A percentile compares a stretch with the other conserved stretches of the same genome.
These are phyloP conservation scores for Zhuqinia jingwanae DNA, from an alignment of 2,888 invertebrate genomes.

Conservation along the genomic window DNA sequence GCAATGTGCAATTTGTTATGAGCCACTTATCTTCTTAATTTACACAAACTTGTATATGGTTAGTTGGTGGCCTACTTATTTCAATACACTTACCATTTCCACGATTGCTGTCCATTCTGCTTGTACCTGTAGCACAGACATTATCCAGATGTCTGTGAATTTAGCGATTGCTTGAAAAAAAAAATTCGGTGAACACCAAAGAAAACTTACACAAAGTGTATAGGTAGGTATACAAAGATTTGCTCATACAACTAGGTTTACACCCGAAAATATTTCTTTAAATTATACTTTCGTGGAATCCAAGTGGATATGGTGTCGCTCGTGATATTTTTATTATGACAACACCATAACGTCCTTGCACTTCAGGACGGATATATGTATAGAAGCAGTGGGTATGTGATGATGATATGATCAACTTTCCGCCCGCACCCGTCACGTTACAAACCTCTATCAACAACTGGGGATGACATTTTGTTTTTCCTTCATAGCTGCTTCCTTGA, in stretches of 20 bases:
- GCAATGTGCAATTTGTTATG: background rate
- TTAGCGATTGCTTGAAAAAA: background rate
- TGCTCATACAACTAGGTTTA: too few relatives aligned
- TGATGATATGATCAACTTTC: background rate
- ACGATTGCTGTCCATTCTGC: conserved; percentile 75
- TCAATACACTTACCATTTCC: conserved; percentile 65
- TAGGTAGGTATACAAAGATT: too few relatives aligned
- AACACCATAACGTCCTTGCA: conserved; percentile 15
- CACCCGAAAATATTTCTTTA: too few relatives aligned
- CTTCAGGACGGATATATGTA: conserved; percentile 4
- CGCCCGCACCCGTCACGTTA: conserved; percentile 5
- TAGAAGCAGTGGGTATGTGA: too few relatives aligned
- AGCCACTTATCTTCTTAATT: background rate
- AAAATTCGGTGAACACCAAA: too few relatives aligned
- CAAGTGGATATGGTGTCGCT: too few relatives aligned
- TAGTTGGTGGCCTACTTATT: conserved; percentile 11
- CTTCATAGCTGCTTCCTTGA: conserved; percentile 12
- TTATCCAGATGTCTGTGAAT: conserved; percentile 64
- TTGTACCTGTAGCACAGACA: conserved; percentile 73
- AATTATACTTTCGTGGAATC: too few relatives aligned
- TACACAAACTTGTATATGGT: background rate
- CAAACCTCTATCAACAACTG: background rate
- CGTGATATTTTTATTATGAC: conserved; percentile 23
- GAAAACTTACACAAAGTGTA: too few relatives aligned
- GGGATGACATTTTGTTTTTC: conserved; percentile 56